Evolutionary conservation across 2,888 invertebrate genomes (phyloP).

Genomic region (Creontiades dilutus): DNA sequence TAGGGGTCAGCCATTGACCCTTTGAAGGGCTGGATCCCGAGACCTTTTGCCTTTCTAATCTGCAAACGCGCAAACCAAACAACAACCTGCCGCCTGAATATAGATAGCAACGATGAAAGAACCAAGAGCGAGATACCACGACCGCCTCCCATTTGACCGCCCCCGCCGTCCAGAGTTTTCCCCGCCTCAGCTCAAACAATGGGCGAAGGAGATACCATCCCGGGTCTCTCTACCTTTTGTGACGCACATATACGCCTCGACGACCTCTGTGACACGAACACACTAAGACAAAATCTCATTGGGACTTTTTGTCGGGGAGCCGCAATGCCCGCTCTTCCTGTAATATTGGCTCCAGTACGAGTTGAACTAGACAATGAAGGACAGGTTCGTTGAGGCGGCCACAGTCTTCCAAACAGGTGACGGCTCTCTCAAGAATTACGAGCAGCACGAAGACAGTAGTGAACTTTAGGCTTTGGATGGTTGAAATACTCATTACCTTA

Average conservation of each 20-base stretch:
- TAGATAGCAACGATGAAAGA: slow-evolving; percentile 34
- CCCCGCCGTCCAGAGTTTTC: slow-evolving; percentile 12
- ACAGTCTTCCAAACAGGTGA: no score
- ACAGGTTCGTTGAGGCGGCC: background rate
- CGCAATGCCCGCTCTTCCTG: background rate
- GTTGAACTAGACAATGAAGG: background rate
- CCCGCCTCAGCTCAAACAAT: slow-evolving; percentile 31
- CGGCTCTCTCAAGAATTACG: no score
- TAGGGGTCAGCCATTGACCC: slow-evolving; percentile 15
- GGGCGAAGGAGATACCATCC: background rate
- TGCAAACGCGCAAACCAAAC: slow-evolving; percentile 24
- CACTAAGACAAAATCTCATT: background rate
- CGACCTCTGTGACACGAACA: background rate
- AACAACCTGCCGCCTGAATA: slow-evolving; percentile 23
- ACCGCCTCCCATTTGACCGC: slow-evolving; percentile 19
- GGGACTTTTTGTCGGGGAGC: background rate
- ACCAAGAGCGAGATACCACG: slow-evolving; percentile 6
- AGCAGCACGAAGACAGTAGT: no score
- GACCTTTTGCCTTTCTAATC: slow-evolving; percentile 26
- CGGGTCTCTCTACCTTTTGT: background rate
- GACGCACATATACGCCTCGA: background rate
- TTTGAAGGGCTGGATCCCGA: slow-evolving; percentile 9
- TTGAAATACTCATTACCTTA: no score
- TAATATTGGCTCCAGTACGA: background rate
- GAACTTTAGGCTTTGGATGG: no score